Evolutionary conservation across 2,797 vertebrate genomes (phyloP), one percentile per base, ranked within the genome.

Genomic region (Myripristis murdjan): DNA sequence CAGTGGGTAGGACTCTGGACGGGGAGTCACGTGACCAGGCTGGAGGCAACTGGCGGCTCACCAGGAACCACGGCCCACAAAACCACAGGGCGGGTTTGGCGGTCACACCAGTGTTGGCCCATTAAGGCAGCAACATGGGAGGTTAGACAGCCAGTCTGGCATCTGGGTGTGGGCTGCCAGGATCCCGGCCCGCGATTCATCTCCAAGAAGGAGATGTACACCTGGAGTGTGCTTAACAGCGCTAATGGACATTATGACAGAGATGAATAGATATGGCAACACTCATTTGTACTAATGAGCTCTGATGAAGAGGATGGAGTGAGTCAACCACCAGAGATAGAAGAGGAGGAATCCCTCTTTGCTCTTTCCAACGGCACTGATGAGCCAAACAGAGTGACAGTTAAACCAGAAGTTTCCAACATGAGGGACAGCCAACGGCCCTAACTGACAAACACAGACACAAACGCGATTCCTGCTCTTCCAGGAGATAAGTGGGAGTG

Each of bases 351-450:
- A 72, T 70, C 53, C 47, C 52, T 79, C 81, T 84, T 72, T 22
- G 31, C 54, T 44, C 43, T 43, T 63, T 80, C 70, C 71, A 79
- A 52, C 6, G 0, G 63, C 46, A 41, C 48, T 74, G 60, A 81
- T 70, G 85, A 85, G 51, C 70, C 77, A 51, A 83, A 73, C 77
- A 83, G 87, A 87, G 65, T 52, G 71, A 69, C 58, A 77, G 70
- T 59, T 75, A 44, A 65, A 77, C 26, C 61, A 81, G 64, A 75
- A 62, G 57, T 68, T 77, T 70, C 64, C 65, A 62, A 75, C 67
- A 81, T 68, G 74, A 49, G 64, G 52, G n/a, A 58, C 43, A 33
- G 75, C 61, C 60, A 78, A 69, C 51, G 28, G 46, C 23, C 26
- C 1, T 61, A 79, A 83, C 79, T 6, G 55, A 80, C 72, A 70